Conservation (phyloP, 2,797 vertebrate species). For the Cyprinella venusta region DNA sequence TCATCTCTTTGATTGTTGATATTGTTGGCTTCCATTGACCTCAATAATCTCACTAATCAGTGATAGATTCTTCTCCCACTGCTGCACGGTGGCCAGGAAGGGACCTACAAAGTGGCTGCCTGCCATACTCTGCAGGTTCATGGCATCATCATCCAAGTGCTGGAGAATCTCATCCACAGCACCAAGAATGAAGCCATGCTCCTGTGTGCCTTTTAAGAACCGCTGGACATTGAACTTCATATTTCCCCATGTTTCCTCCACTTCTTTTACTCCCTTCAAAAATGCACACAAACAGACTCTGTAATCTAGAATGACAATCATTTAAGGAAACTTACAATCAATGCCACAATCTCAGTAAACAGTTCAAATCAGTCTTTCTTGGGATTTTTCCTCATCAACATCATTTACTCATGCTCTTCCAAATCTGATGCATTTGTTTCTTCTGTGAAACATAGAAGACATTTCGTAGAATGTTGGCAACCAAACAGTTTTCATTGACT, state of each 20-base stretch:
- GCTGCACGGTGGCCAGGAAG: constrained; percentile 86
- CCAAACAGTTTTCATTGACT: neutral
- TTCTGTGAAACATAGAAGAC: neutral
- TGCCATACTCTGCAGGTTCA: constrained; percentile 92
- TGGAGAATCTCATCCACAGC: constrained; percentile 88
- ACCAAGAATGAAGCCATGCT: constrained; percentile 87
- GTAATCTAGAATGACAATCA: neutral
- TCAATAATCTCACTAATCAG: constrained; percentile 92
- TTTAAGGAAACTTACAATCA: neutral
- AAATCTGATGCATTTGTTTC: neutral
- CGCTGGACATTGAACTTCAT: constrained; percentile 86
- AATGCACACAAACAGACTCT: constrained; percentile 41
- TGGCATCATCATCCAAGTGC: constrained; percentile 87
- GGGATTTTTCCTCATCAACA: neutral
- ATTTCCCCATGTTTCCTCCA: constrained; percentile 89
- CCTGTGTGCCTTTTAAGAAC: constrained; percentile 88
- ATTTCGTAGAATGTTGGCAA: neutral
- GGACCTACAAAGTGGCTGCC: constrained; percentile 93
- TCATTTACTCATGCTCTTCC: neutral
- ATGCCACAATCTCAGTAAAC: neutral
- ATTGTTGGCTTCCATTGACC: constrained; percentile 73
- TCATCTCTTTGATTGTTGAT: neutral
- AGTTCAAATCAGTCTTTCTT: neutral
- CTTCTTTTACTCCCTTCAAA: constrained; percentile 88
- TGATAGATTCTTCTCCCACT: constrained; percentile 91